Evolutionary conservation across 2,113 vertebrate species (phyloP).

Genomic region (Coptodon rendalli): DNA sequence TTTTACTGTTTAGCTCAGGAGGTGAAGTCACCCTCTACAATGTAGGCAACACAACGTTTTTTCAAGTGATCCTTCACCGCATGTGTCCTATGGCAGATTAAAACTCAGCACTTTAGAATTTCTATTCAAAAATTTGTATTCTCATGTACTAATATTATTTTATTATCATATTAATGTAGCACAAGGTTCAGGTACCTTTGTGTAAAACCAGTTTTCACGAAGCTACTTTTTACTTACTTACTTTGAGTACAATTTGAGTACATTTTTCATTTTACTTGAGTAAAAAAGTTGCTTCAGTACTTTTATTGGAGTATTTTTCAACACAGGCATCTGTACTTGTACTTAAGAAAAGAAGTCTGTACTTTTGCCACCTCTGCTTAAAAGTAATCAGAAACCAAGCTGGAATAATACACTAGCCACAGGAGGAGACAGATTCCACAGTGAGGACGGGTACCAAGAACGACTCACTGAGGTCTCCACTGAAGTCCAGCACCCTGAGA

Average conservation of each 20-base stretch:
- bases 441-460: not conserved
- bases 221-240: not conserved
- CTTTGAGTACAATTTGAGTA: not conserved
- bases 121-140: not conserved
- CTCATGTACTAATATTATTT: not conserved
- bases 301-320: not conserved
- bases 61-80: not conserved
- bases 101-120: not conserved
- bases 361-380: not conserved
- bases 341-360: not conserved
- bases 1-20: not conserved
- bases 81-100: not conserved
- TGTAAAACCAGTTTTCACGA: not conserved
- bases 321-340: not conserved
- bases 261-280: not conserved
- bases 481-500: not conserved
- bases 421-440: not conserved
- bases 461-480: not conserved
- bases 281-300: not conserved
- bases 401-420: not conserved
- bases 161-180: not conserved
- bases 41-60: not conserved
- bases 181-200: not conserved
- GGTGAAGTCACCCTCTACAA: fast-evolving
- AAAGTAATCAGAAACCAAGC: not conserved